These are phyloP conservation scores for Alosa sapidissima DNA, from an alignment of 2,797 vertebrate species.

Conservation along the genomic window DNA sequence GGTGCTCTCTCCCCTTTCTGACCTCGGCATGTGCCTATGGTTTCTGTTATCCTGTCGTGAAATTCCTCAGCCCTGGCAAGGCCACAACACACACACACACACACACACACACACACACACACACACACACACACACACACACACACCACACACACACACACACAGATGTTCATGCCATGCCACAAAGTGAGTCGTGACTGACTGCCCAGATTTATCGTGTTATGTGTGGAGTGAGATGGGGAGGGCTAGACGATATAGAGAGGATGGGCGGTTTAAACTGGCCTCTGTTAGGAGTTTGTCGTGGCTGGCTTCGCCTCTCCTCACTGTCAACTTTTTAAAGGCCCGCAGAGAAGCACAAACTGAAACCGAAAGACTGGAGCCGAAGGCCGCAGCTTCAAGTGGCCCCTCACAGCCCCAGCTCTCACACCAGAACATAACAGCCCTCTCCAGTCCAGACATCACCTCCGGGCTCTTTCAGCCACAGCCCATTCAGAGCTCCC, in stretches of 20 bases:
- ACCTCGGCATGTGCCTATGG: not conserved
- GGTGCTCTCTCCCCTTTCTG: not conserved
- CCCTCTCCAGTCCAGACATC: not conserved
- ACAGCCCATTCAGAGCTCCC: not conserved
- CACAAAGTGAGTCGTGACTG: not conserved
- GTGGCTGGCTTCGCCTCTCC: not conserved
- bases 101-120: conserved; percentile 2
- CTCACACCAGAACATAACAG: not conserved
- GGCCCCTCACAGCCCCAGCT: not conserved
- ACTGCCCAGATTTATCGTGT: not conserved
- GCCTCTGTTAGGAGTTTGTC: no score
- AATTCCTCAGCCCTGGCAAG: not conserved
- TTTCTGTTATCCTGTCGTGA: not conserved
- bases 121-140: not conserved
- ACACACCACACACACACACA: not conserved
- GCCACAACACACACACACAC: not conserved
- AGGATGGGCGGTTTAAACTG: no score
- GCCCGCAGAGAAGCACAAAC: no score
- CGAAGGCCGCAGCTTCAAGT: not conserved
- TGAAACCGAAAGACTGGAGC: no score
- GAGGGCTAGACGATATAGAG: no score
- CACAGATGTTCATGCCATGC: conserved; percentile 24
- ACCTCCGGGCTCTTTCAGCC: not conserved
- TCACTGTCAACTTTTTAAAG: no score
- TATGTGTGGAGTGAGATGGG: not conserved